Percentiles rank a stretch among this genome's conserved stretches.
Evolutionary conservation across 2,113 vertebrate species (phyloP).

Genomic region (Cryptotis parvus): DNA sequence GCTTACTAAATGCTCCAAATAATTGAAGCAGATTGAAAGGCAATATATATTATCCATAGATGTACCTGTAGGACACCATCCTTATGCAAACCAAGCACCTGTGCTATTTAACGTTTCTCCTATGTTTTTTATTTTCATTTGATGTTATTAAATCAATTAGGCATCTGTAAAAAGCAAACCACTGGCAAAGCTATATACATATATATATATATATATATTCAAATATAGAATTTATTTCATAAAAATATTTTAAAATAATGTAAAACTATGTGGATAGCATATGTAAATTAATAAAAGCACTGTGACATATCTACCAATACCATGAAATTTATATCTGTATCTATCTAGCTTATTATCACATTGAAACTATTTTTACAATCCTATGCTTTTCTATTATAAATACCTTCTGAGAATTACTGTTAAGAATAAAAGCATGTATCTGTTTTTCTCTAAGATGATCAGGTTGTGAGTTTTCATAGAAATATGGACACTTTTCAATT

Average conservation of each 20-base stretch:
- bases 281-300: background rate
- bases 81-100: slow-evolving; percentile 32
- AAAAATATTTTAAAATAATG: slow-evolving; percentile 36
- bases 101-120: slow-evolving; percentile 7
- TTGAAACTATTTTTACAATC: background rate
- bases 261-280: background rate
- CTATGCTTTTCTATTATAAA: background rate
- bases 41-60: background rate
- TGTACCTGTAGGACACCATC: background rate
- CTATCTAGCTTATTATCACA: background rate
- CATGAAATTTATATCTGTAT: background rate
- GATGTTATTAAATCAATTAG: slow-evolving; percentile 51
- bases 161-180: slow-evolving; percentile 23
- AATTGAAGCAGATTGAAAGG: slow-evolving; percentile 29
- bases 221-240: slow-evolving; percentile 21
- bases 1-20: slow-evolving; percentile 25
- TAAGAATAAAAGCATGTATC: slow-evolving; percentile 24
- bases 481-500: slow-evolving; percentile 33
- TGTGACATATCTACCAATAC: background rate
- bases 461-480: slow-evolving; percentile 2
- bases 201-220: too few relatives aligned
- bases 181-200: slow-evolving; percentile 42
- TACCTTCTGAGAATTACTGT: background rate
- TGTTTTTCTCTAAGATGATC: background rate
- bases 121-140: slow-evolving; percentile 47